A percentile compares a stretch with the other conserved stretches of the same genome.
phyloP scores from a whole-genome alignment of 1,140 invertebrate genomes.

The Cyclina sinensis region DNA sequence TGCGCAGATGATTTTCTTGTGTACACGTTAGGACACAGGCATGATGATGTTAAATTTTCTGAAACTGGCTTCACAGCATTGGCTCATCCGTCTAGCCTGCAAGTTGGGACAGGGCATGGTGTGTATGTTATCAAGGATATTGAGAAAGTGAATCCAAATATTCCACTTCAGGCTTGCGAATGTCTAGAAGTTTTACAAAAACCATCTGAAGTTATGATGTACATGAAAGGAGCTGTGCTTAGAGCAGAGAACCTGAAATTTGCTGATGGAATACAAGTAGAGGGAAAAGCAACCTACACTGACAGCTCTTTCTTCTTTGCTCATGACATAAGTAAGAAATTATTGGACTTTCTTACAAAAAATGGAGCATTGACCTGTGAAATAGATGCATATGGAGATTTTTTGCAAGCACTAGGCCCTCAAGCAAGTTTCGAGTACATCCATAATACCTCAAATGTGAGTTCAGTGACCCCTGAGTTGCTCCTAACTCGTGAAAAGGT shows the following conservation, averaged over 20 bases:
- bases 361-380: constrained; percentile 85
- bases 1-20: constrained; percentile 87
- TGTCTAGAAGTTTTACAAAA: constrained; percentile 87
- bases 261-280: constrained; percentile 69
- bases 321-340: constrained; percentile 83
- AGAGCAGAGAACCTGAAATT: constrained; percentile 71
- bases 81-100: constrained; percentile 86
- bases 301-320: constrained; percentile 88
- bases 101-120: constrained; percentile 86
- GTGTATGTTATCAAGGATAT: constrained; percentile 86
- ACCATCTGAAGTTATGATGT: constrained; percentile 85
- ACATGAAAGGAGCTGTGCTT: constrained; percentile 83
- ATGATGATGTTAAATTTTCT: constrained; percentile 79
- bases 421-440: constrained; percentile 81
- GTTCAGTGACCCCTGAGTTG: constrained; percentile 71
- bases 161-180: constrained; percentile 72
- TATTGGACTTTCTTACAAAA: constrained; percentile 83
- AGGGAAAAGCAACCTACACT: constrained; percentile 85
- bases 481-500: constrained; percentile 79
- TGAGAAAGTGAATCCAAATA: constrained; percentile 63
- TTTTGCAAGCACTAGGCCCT: constrained; percentile 86
- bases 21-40: constrained; percentile 80
- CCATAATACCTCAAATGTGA: constrained; percentile 81
- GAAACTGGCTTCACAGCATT: constrained; percentile 86
- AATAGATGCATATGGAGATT: constrained; percentile 88